These are phyloP conservation scores for Anabacerthia variegaticeps DNA, from an alignment of 2,797 vertebrate species.

Conservation along the genomic window DNA sequence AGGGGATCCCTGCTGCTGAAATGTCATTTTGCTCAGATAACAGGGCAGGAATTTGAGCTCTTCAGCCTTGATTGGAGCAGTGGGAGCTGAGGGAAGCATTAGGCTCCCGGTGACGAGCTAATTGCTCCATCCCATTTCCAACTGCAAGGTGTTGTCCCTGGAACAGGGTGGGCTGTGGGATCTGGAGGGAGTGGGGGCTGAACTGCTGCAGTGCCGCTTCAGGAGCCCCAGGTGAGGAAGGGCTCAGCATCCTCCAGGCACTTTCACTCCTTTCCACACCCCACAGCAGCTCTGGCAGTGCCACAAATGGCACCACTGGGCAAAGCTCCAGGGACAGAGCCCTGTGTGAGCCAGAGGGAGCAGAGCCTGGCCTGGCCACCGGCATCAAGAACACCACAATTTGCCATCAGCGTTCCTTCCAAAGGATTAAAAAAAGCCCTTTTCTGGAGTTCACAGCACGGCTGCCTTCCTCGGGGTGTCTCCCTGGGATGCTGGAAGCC, in stretches of 20 bases:
- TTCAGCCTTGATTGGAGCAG: not conserved
- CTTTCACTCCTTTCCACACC: not conserved
- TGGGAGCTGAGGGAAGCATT: slow-evolving; percentile 34
- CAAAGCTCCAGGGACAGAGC: not conserved
- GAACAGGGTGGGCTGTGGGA: not conserved
- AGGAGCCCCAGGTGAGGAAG: accelerated
- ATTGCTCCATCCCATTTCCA: slow-evolving; percentile 71
- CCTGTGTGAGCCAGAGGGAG: not conserved
- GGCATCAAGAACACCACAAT: not conserved
- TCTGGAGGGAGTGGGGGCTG: not conserved
- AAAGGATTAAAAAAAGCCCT: not conserved
- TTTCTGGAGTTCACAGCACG: not conserved
- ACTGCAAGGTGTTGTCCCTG: slow-evolving; percentile 20
- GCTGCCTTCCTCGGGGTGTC: not conserved
- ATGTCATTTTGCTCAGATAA: slow-evolving; percentile 43
- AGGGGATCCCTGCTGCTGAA: slow-evolving; percentile 44
- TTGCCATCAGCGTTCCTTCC: not conserved
- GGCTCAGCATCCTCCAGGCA: not conserved
- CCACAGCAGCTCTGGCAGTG: not conserved
- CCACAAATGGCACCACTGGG: not conserved
- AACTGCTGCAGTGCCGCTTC: accelerated
- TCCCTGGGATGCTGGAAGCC: not conserved
- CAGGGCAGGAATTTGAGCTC: not conserved
- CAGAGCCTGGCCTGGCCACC: not conserved
- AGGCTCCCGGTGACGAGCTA: slow-evolving; percentile 70